Conservation (phyloP, 2,113 vertebrate species). For the Lipotes vexillifer region DNA sequence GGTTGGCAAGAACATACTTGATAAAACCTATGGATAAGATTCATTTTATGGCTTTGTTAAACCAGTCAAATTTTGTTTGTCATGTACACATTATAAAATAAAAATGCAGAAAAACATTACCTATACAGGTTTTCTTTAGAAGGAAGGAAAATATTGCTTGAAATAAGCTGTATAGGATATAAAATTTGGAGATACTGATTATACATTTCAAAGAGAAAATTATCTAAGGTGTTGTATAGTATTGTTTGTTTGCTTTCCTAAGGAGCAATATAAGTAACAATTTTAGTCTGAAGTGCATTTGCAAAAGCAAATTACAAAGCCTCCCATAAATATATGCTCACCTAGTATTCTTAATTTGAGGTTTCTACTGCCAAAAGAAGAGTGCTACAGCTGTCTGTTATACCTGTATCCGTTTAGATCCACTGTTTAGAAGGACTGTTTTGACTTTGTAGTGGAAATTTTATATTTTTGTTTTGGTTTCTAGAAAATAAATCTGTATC, state of each 20-base stretch:
- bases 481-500: background rate
- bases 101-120: background rate
- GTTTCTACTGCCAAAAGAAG: conserved; percentile 41
- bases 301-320: conserved; percentile 40
- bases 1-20: background rate
- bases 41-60: background rate
- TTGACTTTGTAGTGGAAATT: background rate
- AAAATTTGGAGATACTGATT: conserved; percentile 32
- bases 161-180: background rate
- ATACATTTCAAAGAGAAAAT: conserved; percentile 59
- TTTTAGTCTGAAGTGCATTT: conserved; percentile 27
- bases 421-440: background rate
- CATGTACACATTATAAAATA: background rate
- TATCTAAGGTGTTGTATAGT: conserved; percentile 41
- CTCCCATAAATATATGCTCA: conserved; percentile 30
- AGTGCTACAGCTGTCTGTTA: background rate
- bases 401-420: background rate
- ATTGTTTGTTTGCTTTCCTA: conserved; percentile 68
- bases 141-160: background rate
- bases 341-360: conserved; percentile 17
- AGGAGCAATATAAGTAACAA: conserved; percentile 20
- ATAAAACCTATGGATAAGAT: background rate
- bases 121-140: background rate
- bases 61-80: background rate
- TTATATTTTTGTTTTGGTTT: conserved; percentile 7